These are phyloP conservation scores for Nasonia giraulti DNA, from an alignment of 1,140 invertebrate genomes.

Conservation along the genomic window DNA sequence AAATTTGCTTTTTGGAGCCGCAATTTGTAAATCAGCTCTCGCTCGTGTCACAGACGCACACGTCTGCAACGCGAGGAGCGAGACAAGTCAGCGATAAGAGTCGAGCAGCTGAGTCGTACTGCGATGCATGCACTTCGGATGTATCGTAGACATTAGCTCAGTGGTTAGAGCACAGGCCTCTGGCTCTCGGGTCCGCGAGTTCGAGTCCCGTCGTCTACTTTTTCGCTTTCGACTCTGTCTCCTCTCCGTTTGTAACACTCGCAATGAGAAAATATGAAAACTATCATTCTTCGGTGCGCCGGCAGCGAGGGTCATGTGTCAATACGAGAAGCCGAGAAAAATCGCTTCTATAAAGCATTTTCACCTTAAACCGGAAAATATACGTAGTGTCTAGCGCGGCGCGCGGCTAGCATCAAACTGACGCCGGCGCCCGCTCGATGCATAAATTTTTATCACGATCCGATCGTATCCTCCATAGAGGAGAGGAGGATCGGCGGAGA, in stretches of 20 bases:
- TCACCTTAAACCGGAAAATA: neutral
- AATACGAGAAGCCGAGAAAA: constrained; percentile 12
- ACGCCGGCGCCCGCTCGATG: neutral
- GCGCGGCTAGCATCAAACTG: neutral
- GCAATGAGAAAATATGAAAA: constrained; percentile 33
- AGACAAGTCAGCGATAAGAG: no score
- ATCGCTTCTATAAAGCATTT: constrained; percentile 38
- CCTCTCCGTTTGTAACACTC: no score
- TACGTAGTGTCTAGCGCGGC: neutral
- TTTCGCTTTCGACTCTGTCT: no score
- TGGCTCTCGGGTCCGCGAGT: no score
- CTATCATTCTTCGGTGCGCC: constrained; percentile 22
- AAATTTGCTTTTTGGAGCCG: neutral
- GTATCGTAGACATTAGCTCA: no score
- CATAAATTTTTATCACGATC: constrained; percentile 29
- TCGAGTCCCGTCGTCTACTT: no score
- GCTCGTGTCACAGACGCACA: no score
- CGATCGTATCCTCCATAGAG: neutral
- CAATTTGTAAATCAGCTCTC: neutral
- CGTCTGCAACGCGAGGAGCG: no score
- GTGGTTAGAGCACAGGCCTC: no score
- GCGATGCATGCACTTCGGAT: no score
- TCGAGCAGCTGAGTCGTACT: no score
- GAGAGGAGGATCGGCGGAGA: neutral
- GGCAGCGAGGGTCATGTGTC: constrained; percentile 1